phyloP scores from a whole-genome alignment of 1,140 invertebrate species.

The Colletes latitarsis region DNA sequence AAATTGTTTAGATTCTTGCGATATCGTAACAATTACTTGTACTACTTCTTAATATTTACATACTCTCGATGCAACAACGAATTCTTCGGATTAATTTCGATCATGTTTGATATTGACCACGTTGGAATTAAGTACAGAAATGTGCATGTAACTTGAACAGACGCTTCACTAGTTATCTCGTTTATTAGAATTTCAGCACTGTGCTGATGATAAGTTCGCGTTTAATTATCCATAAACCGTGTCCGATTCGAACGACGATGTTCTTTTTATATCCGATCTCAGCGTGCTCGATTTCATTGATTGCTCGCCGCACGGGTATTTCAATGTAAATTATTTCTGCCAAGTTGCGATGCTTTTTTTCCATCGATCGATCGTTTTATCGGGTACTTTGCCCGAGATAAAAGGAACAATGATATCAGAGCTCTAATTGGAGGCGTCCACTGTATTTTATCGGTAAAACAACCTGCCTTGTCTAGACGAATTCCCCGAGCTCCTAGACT shows the following conservation, averaged over 20 bases:
- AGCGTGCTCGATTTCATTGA: background rate
- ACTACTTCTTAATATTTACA: background rate
- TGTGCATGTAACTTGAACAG: background rate
- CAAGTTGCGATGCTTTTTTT: no score
- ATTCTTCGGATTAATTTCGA: background rate
- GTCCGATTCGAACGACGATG: no score
- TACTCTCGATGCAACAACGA: background rate
- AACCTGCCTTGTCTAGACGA: conserved; percentile 1
- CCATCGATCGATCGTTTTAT: no score
- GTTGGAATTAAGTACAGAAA: background rate
- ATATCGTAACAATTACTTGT: background rate
- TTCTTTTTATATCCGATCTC: background rate
- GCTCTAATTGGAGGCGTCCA: background rate
- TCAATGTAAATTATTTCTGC: no score
- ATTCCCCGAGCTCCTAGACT: conserved; percentile 22
- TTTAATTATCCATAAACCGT: background rate
- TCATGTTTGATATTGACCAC: background rate
- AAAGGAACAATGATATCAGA: background rate
- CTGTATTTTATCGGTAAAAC: background rate
- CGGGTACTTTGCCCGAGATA: no score
- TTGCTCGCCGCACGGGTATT: background rate
- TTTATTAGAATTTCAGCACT: background rate
- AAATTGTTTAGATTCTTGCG: background rate
- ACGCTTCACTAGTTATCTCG: background rate
- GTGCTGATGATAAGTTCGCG: background rate